Evolutionary conservation across 2,797 vertebrate species (phyloP), one percentile per base, ranked within the genome.

Genomic region (Moxostoma hubbsi): DNA sequence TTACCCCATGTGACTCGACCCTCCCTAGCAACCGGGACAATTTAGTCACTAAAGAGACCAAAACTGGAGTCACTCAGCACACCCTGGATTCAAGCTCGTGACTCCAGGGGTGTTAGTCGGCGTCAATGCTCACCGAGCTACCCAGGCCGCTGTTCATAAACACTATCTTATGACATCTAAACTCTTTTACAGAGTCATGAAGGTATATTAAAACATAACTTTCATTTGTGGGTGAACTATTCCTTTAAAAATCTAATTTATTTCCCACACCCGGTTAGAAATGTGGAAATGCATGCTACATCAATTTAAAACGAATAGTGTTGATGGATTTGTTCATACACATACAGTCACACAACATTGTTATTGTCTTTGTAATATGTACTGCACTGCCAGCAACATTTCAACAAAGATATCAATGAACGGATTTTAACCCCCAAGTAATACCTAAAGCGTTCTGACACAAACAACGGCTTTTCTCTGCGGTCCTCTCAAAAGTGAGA

Each of bases 361-460:
- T 54, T 53, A 24, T 59, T 43, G 45, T 62, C 45, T 67, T 68
- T 11, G 11, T 50, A 57, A 18, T 62, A 62, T 3, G 2, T 5
- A 7, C 55, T 57, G 50, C 18, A 61, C 58, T 10, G 61, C 2
- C 11, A 13, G 36, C 61, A 62, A 11, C 24, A 13, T 67, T 49
- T 66, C 15, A 18, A 6, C n/a, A 54, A 65, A 72, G 75, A 73
- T 50, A 77, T 83, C 46, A 81, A 1, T 13, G 58, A 36, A 24
- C 18, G 11, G 16, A 36, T 11, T 59, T 24, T 11, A 55, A 55
- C 1, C 13, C 6, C 46, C 53, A 24, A 24, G 24, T 24, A 66
- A 78, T 45, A 64, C 24, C 75, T 74, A 50, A 66, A 81, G 65
- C 47, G 1, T 46, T 64, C 18, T 10, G 36, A 59, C 64, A 59